Percentiles rank a stretch among this genome's conserved stretches.
Conservation (phyloP, 2,888 invertebrate genomes). For the Trachelus troglodyta region DNA sequence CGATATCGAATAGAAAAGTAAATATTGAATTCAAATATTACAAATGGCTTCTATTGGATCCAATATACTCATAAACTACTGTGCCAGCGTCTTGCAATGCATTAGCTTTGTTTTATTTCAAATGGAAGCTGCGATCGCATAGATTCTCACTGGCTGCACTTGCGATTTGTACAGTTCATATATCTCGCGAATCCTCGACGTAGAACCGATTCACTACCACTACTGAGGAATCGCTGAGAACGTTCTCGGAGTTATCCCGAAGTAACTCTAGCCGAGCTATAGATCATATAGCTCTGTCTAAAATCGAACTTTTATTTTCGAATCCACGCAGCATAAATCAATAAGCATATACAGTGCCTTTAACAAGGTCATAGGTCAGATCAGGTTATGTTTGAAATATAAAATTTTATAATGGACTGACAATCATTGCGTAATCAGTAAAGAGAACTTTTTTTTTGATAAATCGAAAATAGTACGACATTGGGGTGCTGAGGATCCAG, state of each 20-base stretch:
- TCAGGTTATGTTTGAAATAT: not conserved
- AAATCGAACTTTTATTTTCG: not conserved
- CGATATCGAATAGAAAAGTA: not conserved
- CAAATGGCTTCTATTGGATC: not conserved
- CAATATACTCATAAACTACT: not conserved
- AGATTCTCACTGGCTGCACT: constrained; percentile 28
- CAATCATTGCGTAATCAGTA: not conserved
- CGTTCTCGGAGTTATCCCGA: not conserved
- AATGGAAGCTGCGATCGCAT: constrained; percentile 35
- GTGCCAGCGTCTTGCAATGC: constrained; percentile 35
- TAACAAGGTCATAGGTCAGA: not conserved
- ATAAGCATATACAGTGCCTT: not conserved
- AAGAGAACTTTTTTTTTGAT: not conserved
- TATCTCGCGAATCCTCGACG: constrained; percentile 31
- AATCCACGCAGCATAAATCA: not conserved
- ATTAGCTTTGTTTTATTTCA: constrained; percentile 39
- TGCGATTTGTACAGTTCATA: constrained; percentile 38
- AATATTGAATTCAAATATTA: not conserved
- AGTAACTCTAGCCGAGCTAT: not conserved
- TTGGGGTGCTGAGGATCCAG: too few species aligned
- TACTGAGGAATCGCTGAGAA: not conserved
- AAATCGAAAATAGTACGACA: not conserved
- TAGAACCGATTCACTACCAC: constrained; percentile 1
- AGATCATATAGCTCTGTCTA: not conserved
- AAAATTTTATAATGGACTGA: not conserved